Evolutionary conservation across 2,113 vertebrate species (phyloP).

Genomic region (Sula dactylatra): DNA sequence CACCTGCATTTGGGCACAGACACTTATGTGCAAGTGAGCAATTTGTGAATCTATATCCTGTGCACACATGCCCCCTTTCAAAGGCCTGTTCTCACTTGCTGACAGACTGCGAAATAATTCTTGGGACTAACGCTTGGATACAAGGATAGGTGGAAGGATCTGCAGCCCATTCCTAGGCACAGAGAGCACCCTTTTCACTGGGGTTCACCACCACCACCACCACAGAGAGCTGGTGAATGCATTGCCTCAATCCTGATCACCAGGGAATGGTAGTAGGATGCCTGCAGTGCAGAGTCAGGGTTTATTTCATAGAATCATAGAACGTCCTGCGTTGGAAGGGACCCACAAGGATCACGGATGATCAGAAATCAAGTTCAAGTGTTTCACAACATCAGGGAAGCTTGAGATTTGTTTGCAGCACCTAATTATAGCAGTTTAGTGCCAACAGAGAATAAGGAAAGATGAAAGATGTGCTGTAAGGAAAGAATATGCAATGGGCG

Average conservation of each 20-base stretch:
- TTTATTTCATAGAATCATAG: constrained; percentile 24
- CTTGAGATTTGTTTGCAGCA: background rate
- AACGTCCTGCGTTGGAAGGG: no score
- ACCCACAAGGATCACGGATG: background rate
- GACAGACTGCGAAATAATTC: background rate
- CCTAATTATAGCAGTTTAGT: background rate
- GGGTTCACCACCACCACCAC: background rate
- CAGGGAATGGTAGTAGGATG: background rate
- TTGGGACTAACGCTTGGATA: background rate
- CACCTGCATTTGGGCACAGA: background rate
- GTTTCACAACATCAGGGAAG: background rate
- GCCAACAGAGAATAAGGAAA: background rate
- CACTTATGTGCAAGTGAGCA: background rate
- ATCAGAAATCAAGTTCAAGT: background rate
- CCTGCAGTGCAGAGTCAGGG: background rate
- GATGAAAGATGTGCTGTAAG: background rate
- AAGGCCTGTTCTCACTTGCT: background rate
- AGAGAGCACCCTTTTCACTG: background rate
- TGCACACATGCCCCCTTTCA: background rate
- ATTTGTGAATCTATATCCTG: background rate
- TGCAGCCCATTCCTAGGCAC: background rate
- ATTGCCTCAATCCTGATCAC: background rate
- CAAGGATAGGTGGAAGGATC: background rate
- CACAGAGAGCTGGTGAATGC: background rate
- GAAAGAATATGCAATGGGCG: background rate